Conservation (phyloP, 1,140 invertebrate genomes). For the Drosophila nigromelanica region DNA sequence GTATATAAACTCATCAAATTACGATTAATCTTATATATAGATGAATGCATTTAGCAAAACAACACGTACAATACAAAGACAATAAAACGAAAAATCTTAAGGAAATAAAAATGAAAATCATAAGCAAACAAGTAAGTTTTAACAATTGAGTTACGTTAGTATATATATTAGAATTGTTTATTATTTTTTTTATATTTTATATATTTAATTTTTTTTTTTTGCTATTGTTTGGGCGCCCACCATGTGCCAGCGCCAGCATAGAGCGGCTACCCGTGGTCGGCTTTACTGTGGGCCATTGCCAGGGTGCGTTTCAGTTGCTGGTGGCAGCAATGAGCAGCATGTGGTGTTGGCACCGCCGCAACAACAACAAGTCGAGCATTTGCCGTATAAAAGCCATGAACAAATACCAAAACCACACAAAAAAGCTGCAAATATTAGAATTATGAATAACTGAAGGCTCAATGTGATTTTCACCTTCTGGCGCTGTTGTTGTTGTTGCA, state of each 20-base stretch:
- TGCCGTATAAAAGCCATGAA: conserved; percentile 82
- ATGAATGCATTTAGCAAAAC: conserved; percentile 26
- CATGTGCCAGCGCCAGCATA: conserved; percentile 31
- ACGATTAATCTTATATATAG: conserved; percentile 19
- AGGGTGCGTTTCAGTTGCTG: conserved; percentile 20
- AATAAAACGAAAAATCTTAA: conserved; percentile 54
- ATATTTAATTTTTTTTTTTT: conserved; percentile 19
- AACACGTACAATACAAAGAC: conserved; percentile 46
- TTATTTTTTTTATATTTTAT: conserved; percentile 22
- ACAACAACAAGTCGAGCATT: conserved; percentile 59
- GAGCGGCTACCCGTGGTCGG: conserved; percentile 17
- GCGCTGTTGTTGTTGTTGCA: conserved; percentile 61
- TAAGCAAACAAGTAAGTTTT: conserved; percentile 11
- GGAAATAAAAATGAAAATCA: conserved; percentile 18
- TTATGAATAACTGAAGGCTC: conserved; percentile 82
- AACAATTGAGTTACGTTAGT: conserved; percentile 43
- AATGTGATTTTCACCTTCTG: conserved; percentile 84
- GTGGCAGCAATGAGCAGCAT: conserved; percentile 19
- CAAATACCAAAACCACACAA: conserved; percentile 84
- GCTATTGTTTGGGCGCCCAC: conserved; percentile 21
- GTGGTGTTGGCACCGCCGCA: conserved; percentile 49
- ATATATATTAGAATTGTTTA: conserved; percentile 19
- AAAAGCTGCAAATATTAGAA: conserved; percentile 83
- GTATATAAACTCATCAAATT: conserved; percentile 39
- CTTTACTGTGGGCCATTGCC: conserved; percentile 55